Evolutionary conservation across 2,113 vertebrate species (phyloP), one percentile per base, ranked within the genome.

Genomic region (Caracal caracal): DNA sequence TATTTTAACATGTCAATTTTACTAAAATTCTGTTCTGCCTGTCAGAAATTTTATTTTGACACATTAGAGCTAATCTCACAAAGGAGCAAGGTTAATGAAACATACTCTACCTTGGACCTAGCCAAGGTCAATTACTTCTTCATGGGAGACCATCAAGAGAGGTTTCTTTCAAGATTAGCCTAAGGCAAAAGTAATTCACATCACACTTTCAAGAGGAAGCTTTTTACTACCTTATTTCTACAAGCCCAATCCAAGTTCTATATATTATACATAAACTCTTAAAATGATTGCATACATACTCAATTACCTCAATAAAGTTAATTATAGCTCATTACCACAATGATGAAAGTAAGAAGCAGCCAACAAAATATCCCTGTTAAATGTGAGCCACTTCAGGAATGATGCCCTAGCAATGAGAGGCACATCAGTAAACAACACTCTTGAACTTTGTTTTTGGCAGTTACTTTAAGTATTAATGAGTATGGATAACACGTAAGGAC

Each of bases 321-420:
- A 97, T 22, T 95, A 66, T 17, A 96, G 85, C 63, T 97, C 17
- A 96, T 76, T 94, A 95, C 82, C 81, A 90, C 51, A 40, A 82
- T 12, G 30, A 88, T 49, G 61, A 96, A 94, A 83, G 11, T n/a
- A 83, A 91, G 73, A 90, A 79, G 33, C 5, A 94, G 59, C 5
- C 65, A 90, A 92, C 12, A 71, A 95, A 86, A 87, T 95, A 97
- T 89, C 84, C 87, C 83, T 85, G 71, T 5, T 1, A 80, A 47
- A 40, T 88, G 51, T 59, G 82, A 81, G 88, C 33, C 65, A 78
- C 51, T 90, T 71, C 76, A 83, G 47, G 22, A 84, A 79, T 28
- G 91, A 97, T 93, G 96, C 86, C 97, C 94, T 80, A 97, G 88
- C 82, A 97, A 97, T 71, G 90, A 59, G 93, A 94, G 97, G 70